phyloP scores from a whole-genome alignment of 1,140 invertebrate species.

The Camponotus pennsylvanicus region DNA sequence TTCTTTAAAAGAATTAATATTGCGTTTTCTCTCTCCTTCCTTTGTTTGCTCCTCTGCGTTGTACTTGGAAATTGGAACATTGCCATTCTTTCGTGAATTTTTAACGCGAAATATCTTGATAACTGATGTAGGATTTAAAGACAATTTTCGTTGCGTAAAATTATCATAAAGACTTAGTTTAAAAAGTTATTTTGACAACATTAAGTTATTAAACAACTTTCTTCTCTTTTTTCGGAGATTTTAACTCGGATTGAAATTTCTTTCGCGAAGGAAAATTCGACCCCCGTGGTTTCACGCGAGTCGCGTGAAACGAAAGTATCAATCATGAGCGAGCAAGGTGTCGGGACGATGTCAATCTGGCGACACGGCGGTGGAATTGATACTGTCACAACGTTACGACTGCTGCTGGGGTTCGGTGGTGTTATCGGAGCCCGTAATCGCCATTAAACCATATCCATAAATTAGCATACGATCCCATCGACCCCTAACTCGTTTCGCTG shows the following conservation, averaged over 20 bases:
- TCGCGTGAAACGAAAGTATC: constrained; percentile 24
- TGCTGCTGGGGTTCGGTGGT: constrained; percentile 60
- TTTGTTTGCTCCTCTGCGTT: not conserved
- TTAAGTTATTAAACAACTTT: not conserved
- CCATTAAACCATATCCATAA: constrained; percentile 73
- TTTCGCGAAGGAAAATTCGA: not conserved
- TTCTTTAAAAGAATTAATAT: constrained; percentile 41
- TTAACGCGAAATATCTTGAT: not conserved
- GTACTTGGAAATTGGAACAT: not conserved
- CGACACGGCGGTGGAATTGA: not conserved
- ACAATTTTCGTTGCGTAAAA: not conserved
- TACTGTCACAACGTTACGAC: constrained; percentile 65
- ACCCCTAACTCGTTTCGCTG: constrained; percentile 60
- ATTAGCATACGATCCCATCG: constrained; percentile 60
- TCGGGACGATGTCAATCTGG: constrained; percentile 29
- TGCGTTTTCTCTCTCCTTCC: not conserved
- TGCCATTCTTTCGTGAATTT: not conserved
- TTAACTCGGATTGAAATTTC: not conserved
- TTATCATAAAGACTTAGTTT: no score
- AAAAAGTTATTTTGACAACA: not conserved
- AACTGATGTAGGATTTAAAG: not conserved
- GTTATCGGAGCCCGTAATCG: constrained; percentile 66
- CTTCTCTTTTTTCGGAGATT: not conserved
- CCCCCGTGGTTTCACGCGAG: not conserved
- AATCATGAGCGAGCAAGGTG: constrained; percentile 37